Conservation (phyloP, 2,888 invertebrate species). For the Pheosia gnoma region DNA sequence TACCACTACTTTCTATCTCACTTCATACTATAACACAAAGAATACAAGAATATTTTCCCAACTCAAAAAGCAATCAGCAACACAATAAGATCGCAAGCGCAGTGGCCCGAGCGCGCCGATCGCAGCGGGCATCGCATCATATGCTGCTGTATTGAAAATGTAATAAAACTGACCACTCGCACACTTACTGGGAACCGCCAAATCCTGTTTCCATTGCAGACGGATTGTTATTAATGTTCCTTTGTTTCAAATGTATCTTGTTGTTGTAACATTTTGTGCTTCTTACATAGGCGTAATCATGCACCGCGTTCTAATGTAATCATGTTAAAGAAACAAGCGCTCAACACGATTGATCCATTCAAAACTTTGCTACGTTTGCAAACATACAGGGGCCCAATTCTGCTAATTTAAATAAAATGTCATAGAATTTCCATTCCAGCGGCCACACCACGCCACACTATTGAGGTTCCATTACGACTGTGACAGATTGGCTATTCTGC, state of each 20-base stretch:
- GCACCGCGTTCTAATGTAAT: too few species aligned
- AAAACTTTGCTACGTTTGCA: too few species aligned
- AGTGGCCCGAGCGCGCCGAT: constrained; percentile 22
- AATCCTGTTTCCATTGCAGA: constrained; percentile 3
- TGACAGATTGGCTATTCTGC: too few species aligned
- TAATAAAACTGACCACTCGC: constrained; percentile 29
- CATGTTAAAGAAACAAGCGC: too few species aligned
- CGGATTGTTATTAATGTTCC: neutral
- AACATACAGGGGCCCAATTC: too few species aligned
- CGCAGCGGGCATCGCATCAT: constrained; percentile 36
- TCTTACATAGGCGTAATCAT: neutral
- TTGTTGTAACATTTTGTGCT: neutral
- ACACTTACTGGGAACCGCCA: constrained; percentile 5
- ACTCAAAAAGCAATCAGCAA: constrained; percentile 42
- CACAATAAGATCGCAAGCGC: constrained; percentile 26
- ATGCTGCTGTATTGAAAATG: constrained; percentile 39
- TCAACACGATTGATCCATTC: too few species aligned
- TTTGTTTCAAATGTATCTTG: neutral
- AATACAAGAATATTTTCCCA: constrained; percentile 30
- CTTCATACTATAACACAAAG: constrained; percentile 7
- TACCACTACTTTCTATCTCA: too few species aligned
- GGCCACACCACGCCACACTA: too few species aligned
- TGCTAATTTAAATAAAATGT: too few species aligned
- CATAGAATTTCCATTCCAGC: too few species aligned
- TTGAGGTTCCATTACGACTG: too few species aligned